Base-by-base conservation (phyloP, 2,888 invertebrate species). In the Lamellibrachia satsuma region DNA sequence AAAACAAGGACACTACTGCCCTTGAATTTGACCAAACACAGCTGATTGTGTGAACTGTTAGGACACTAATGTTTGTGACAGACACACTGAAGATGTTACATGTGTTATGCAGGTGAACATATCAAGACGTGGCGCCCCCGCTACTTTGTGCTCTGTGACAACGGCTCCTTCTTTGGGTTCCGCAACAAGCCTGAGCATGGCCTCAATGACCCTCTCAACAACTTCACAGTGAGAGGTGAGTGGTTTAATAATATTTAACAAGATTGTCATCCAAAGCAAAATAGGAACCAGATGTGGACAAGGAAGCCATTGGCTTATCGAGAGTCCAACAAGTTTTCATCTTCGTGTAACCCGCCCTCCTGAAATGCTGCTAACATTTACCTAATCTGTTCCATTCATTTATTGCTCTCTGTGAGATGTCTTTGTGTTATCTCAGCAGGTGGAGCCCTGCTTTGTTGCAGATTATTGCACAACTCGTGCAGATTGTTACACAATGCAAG, bases 51-150 rank as follows among this genome's bases (percentile, higher is more conserved):
- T 9, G n/a, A 22, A 22, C 22, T 75, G 75, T 75, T 75, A 75
- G 75, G 22, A 22, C 15, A 75, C 22, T 6, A 15, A 22, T 75
- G 75, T 55, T 55, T 55, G 55, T 4, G 57, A 57, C 57, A 57
- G 57, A 57, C 57, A 57, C 57, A 57, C 11, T 11, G 57, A 57
- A 2, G 22, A 22, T 75, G 75, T 22, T 75, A 15, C 22, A 0
- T 75, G 75, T 92, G 22, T 92, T 55, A 6, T 90, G 7, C 94
- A 97, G 99, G 99, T 93, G 99, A 99, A 97, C 99, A 99, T 97
- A 99, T 99, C 95, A 98, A 98, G 97, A 99, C 99, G 96, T 99
- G 99, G 99, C 97, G 99, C 95, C 98, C 98, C 94, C 97, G 99
- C 94, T 99, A 99, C 97, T 99, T 99, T 97, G 98, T 99, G 93